phyloP scores from a whole-genome alignment of 2,113 vertebrate species.

The Balaeniceps rex region DNA sequence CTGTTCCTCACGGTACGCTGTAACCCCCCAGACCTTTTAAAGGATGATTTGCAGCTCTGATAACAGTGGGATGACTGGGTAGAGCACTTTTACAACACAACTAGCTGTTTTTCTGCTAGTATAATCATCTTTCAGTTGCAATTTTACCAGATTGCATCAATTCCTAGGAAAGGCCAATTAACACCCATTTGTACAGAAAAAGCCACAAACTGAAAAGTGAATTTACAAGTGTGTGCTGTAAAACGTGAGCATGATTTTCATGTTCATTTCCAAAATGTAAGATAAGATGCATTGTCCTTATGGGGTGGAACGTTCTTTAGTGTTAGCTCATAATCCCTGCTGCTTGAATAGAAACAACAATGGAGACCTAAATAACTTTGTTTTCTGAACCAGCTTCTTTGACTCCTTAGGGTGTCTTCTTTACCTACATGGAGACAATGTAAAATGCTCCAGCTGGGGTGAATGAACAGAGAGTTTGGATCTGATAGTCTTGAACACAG shows the following conservation, averaged over 20 bases:
- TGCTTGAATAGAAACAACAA: background rate
- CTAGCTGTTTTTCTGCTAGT: background rate
- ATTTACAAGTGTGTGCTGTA: background rate
- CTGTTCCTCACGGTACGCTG: background rate
- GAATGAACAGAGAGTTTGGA: background rate
- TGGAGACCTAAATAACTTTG: background rate
- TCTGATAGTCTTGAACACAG: background rate
- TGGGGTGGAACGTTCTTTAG: background rate
- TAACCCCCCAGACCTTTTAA: background rate
- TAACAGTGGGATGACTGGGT: background rate
- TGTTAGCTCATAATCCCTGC: background rate
- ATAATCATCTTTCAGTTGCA: background rate
- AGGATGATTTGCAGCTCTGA: conserved; percentile 1
- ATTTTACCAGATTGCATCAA: background rate
- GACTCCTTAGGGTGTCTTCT: background rate
- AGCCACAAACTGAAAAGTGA: background rate
- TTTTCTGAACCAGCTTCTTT: background rate
- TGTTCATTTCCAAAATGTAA: background rate
- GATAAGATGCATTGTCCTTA: background rate
- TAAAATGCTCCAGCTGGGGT: background rate
- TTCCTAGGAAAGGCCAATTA: conserved; percentile 8
- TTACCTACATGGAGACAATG: background rate
- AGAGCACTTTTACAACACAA: background rate
- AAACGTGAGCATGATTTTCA: background rate
- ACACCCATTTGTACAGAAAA: background rate